Evolutionary conservation across 2,797 vertebrate species (phyloP).

Genomic region (Diplodus sargus): DNA sequence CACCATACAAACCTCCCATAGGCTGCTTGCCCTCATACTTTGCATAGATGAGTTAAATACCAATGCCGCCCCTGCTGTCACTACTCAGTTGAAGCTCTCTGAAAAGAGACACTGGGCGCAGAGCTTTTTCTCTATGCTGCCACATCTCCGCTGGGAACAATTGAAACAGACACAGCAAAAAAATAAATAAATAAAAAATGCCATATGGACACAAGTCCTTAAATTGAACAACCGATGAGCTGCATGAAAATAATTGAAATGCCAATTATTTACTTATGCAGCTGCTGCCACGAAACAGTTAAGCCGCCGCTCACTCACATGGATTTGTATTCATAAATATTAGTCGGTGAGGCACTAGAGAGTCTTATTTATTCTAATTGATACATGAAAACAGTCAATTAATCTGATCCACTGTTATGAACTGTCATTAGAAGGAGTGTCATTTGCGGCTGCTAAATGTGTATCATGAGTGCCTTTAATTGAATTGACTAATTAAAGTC

Average conservation of each 20-base stretch:
- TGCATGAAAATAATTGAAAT: not conserved
- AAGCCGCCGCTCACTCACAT: not conserved
- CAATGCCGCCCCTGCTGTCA: no score
- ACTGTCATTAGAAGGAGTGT: conserved; percentile 68
- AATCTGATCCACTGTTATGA: conserved; percentile 74
- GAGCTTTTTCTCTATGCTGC: no score
- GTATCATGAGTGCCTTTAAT: conserved; percentile 81
- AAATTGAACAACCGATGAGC: not conserved
- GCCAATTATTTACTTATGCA: conserved; percentile 22
- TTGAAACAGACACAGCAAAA: no score
- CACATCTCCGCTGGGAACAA: no score
- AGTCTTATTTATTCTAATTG: conserved; percentile 73
- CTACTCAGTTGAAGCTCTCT: no score
- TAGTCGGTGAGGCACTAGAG: conserved; percentile 40
- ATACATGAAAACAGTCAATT: conserved; percentile 74
- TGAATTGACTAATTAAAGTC: conserved; percentile 84
- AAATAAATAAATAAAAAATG: no score
- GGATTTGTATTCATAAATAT: conserved; percentile 53
- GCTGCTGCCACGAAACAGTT: conserved; percentile 12
- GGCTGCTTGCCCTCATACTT: no score
- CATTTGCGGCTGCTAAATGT: conserved; percentile 74
- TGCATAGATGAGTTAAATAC: no score
- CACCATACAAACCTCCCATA: no score
- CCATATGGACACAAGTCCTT: no score
- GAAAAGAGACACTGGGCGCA: no score